Evolutionary conservation across 2,113 vertebrate species (phyloP).

Genomic region (Heloderma charlesbogerti): DNA sequence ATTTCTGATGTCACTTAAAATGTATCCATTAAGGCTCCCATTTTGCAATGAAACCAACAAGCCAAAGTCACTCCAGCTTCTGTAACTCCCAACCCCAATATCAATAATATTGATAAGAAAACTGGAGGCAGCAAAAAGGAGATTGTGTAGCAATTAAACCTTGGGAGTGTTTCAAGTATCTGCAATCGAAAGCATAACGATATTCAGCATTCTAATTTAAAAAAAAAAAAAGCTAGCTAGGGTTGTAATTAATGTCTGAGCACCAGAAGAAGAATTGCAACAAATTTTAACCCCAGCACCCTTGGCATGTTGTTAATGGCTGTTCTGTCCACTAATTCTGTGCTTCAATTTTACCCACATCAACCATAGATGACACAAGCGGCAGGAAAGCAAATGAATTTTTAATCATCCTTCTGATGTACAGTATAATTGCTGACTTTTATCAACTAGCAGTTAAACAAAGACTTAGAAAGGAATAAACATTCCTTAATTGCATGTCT

Average conservation of each 20-base stretch:
- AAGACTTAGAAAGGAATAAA: conserved; percentile 69
- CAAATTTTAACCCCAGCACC: conserved; percentile 60
- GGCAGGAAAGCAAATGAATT: conserved; percentile 72
- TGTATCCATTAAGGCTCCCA: not conserved
- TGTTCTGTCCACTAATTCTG: conserved; percentile 63
- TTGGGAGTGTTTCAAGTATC: not conserved
- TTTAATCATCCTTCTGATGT: conserved; percentile 70
- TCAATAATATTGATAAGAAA: conserved; percentile 54
- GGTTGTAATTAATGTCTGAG: conserved; percentile 62
- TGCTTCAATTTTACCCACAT: conserved; percentile 70
- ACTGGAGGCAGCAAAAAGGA: conserved; percentile 24
- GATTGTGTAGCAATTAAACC: not conserved
- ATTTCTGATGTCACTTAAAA: conserved; percentile 26
- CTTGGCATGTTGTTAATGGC: conserved; percentile 69
- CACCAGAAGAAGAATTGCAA: conserved; percentile 61
- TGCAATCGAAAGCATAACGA: conserved; percentile 2
- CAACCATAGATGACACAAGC: conserved; percentile 65
- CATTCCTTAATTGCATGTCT: conserved; percentile 68
- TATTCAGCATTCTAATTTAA: conserved; percentile 45
- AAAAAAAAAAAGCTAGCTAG: conserved; percentile 32
- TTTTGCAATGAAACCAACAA: conserved; percentile 38
- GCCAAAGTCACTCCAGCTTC: conserved; percentile 35
- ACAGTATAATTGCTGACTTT: conserved; percentile 72
- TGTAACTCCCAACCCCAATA: not conserved
- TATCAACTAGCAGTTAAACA: conserved; percentile 75